Conservation (phyloP, 2,888 invertebrate genomes). For the Pseudanteris insignis region DNA sequence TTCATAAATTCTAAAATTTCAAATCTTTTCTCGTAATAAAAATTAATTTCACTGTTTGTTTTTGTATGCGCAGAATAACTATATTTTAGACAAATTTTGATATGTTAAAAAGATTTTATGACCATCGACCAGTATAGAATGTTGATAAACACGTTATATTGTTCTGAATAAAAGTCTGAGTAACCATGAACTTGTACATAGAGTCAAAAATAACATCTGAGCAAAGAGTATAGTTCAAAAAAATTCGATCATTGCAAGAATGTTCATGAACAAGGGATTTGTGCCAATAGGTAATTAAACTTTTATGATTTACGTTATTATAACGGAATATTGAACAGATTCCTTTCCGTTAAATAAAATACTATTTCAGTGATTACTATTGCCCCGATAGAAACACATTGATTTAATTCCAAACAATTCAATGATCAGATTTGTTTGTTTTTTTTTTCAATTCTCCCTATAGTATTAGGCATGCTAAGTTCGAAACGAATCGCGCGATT, state of each 20-base stretch:
- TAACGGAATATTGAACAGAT: too few species aligned
- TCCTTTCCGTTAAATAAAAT: too few species aligned
- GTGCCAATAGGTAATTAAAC: constrained; percentile 41
- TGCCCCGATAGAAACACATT: too few species aligned
- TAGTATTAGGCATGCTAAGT: constrained; percentile 29
- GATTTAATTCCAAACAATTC: too few species aligned
- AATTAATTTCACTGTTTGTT: too few species aligned
- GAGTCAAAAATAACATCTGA: constrained; percentile 12
- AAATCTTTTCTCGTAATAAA: too few species aligned
- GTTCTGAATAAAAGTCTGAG: constrained; percentile 14
- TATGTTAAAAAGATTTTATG: constrained; percentile 17
- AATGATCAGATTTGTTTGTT: constrained; percentile 26
- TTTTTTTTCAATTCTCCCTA: constrained; percentile 16
- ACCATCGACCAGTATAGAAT: constrained; percentile 3
- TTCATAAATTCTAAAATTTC: too few species aligned
- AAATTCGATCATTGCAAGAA: constrained; percentile 32
- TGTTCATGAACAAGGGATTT: constrained; percentile 26
- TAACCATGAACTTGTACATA: constrained; percentile 33
- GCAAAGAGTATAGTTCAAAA: constrained; percentile 26
- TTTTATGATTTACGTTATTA: constrained; percentile 20
- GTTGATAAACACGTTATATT: constrained; percentile 35
- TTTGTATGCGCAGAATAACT: too few species aligned
- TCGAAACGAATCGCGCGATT: constrained; percentile 3
- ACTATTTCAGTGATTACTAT: too few species aligned
- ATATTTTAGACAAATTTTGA: too few species aligned